Evolutionary conservation across 2,888 invertebrate genomes (phyloP).

Genomic region (Ditula angustiorana): DNA sequence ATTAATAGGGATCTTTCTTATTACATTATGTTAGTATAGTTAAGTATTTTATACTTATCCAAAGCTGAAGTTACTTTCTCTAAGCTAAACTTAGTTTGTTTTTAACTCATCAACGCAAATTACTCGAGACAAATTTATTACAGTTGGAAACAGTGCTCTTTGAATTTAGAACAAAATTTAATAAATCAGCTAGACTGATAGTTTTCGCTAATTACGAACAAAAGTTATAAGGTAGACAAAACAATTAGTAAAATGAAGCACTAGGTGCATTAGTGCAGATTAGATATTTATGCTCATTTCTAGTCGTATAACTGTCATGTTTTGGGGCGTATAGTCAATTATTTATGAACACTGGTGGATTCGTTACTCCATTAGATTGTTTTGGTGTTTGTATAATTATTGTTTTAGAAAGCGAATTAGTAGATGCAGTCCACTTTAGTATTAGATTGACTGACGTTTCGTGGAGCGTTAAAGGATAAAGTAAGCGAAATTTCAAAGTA

Average conservation of each 20-base stretch:
- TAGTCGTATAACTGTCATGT: slow-evolving; percentile 25
- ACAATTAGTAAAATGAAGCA: slow-evolving; percentile 17
- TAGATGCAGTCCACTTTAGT: neutral
- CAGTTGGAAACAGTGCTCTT: neutral
- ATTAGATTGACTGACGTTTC: neutral
- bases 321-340: slow-evolving; percentile 14
- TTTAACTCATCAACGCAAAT: neutral
- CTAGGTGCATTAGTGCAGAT: neutral
- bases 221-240: slow-evolving; percentile 5
- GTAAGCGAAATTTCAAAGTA: neutral
- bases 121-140: neutral
- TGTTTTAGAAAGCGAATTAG: slow-evolving; percentile 30
- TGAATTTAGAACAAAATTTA: neutral
- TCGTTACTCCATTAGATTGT: slow-evolving; percentile 14
- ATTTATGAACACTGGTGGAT: slow-evolving; percentile 14
- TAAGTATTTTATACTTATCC: too few relatives aligned
- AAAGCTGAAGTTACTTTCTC: neutral
- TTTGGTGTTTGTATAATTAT: slow-evolving; percentile 26
- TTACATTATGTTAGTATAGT: too few relatives aligned
- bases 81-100: neutral
- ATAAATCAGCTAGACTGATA: neutral
- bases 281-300: slow-evolving; percentile 16
- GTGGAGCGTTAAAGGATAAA: neutral
- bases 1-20: too few relatives aligned
- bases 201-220: neutral